A percentile compares a stretch with the other conserved stretches of the same genome.
phyloP scores from a whole-genome alignment of 2,113 vertebrate genomes.

The Ahaetulla prasina region DNA sequence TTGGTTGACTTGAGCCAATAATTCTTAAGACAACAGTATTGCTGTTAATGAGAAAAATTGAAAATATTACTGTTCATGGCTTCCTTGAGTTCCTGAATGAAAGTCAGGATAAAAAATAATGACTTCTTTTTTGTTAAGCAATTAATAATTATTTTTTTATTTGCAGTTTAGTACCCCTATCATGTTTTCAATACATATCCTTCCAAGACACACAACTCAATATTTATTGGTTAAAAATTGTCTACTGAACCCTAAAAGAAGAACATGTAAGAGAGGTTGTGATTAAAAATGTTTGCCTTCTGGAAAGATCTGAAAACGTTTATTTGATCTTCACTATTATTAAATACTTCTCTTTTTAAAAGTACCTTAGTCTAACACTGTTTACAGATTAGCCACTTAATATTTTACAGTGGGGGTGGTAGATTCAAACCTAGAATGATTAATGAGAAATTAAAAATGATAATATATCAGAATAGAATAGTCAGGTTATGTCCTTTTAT shows the following conservation, averaged over 20 bases:
- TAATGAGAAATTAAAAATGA: neutral
- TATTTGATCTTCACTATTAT: neutral
- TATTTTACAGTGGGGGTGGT: neutral
- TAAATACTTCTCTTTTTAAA: neutral
- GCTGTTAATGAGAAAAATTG: neutral
- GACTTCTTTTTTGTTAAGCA: neutral
- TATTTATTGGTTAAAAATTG: neutral
- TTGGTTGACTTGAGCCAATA: neutral
- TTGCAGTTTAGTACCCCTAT: neutral
- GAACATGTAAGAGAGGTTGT: neutral
- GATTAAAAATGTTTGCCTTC: neutral
- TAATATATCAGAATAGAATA: neutral
- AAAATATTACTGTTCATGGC: neutral
- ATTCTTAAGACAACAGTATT: neutral
- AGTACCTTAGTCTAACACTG: neutral
- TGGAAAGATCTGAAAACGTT: neutral
- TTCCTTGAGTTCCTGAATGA: neutral
- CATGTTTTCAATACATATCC: neutral
- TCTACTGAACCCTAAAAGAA: neutral
- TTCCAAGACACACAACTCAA: neutral
- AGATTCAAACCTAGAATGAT: neutral
- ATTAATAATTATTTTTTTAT: neutral
- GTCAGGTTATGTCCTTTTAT: neutral
- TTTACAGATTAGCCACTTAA: neutral
- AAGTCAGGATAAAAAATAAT: neutral